Conservation (phyloP, 2,888 invertebrate species). For the Drosophila hawaiiensis region DNA sequence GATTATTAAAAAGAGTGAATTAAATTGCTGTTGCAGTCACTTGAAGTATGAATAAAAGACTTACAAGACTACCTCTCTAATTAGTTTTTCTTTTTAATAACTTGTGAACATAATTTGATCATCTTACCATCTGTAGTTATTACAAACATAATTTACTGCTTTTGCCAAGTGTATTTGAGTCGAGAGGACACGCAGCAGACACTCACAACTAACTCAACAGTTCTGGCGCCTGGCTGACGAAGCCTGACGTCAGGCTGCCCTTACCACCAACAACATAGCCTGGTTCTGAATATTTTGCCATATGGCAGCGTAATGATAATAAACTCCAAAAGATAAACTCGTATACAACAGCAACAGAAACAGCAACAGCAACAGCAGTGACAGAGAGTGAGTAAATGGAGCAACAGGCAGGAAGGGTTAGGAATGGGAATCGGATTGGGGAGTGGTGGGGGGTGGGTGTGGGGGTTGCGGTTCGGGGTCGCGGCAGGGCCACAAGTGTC, state of each 20-base stretch:
- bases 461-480: slow-evolving; percentile 10
- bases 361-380: slow-evolving; percentile 12
- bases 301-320: slow-evolving; percentile 82
- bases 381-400: neutral
- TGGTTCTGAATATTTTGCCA: slow-evolving; percentile 72
- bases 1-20: no score
- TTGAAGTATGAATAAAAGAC: neutral
- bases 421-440: neutral
- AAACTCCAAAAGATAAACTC: slow-evolving; percentile 80
- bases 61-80: accelerated
- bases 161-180: slow-evolving; percentile 30
- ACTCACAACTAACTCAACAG: slow-evolving; percentile 50
- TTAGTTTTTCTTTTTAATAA: neutral
- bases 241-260: slow-evolving; percentile 63
- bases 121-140: neutral
- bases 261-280: slow-evolving; percentile 12
- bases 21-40: no score
- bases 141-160: neutral
- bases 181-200: slow-evolving; percentile 12
- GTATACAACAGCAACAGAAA: slow-evolving; percentile 37
- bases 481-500: slow-evolving; percentile 42
- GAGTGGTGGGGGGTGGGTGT: neutral
- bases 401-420: neutral
- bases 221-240: slow-evolving; percentile 56
- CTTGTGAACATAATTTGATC: neutral